These are phyloP conservation scores for Diarsia dahlii DNA, from an alignment of 2,888 invertebrate species.

Conservation along the genomic window DNA sequence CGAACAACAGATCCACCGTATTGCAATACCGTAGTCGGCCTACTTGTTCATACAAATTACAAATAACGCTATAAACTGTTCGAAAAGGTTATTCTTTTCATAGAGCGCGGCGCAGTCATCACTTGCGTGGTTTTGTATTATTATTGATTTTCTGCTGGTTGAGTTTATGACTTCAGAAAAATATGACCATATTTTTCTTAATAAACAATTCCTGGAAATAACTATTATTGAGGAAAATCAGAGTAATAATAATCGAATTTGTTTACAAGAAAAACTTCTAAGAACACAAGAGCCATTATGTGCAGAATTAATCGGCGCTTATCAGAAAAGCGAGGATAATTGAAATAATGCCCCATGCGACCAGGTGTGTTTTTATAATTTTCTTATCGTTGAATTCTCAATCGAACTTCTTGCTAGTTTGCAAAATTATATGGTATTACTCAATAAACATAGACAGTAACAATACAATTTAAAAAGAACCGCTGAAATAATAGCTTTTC, in stretches of 20 bases:
- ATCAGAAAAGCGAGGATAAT: slow-evolving; percentile 2
- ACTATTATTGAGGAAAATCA: not conserved
- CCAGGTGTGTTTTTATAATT: slow-evolving; percentile 1
- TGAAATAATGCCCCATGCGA: not conserved
- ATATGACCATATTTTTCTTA: not conserved
- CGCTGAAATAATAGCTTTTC: not conserved
- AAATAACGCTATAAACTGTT: slow-evolving; percentile 61
- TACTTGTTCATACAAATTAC: slow-evolving; percentile 76
- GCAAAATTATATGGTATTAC: too few relatives aligned
- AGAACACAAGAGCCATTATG: not conserved
- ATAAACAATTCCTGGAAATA: not conserved
- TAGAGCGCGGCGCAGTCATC: slow-evolving; percentile 20
- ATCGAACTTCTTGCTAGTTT: not conserved
- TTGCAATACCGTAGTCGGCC: slow-evolving; percentile 78
- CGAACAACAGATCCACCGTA: slow-evolving; percentile 67
- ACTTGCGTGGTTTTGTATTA: slow-evolving; percentile 35
- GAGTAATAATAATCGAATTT: not conserved
- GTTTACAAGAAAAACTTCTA: not conserved
- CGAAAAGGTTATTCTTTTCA: slow-evolving; percentile 44
- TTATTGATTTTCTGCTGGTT: slow-evolving; percentile 50
- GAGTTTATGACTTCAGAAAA: slow-evolving; percentile 32
- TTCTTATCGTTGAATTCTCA: not conserved
- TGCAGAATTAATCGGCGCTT: not conserved
- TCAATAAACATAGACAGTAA: not conserved
- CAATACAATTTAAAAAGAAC: slow-evolving; percentile 5